phyloP scores from a whole-genome alignment of 1,140 invertebrate genomes.

The Tetragonula clypearis region DNA sequence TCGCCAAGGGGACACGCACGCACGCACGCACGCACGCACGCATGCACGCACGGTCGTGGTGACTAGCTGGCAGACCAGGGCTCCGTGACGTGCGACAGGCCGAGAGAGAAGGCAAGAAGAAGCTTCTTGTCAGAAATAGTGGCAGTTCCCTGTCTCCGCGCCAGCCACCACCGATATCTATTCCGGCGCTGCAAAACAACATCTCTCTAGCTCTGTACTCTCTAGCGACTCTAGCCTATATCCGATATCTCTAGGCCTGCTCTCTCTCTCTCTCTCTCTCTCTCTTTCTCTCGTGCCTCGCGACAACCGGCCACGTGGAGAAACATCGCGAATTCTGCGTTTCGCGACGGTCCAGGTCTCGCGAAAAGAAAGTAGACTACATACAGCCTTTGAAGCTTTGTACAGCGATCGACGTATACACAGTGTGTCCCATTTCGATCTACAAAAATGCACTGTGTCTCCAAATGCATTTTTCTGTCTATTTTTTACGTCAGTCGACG shows the following conservation, averaged over 20 bases:
- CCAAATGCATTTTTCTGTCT: no score
- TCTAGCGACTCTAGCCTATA: slow-evolving; percentile 26
- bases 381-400: no score
- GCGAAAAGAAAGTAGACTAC: no score
- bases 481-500: no score
- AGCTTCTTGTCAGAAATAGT: slow-evolving; percentile 81
- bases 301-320: slow-evolving; percentile 24
- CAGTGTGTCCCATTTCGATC: no score
- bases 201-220: slow-evolving; percentile 56
- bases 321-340: background rate
- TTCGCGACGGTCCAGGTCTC: no score
- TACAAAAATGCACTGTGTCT: no score
- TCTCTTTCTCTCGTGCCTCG: background rate
- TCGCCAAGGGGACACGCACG: slow-evolving; percentile 45
- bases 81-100: slow-evolving; percentile 40
- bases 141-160: slow-evolving; percentile 79
- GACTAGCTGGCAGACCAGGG: slow-evolving; percentile 48
- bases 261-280: background rate
- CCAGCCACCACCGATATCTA: slow-evolving; percentile 81
- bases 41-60: slow-evolving; percentile 28
- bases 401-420: no score
- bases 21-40: slow-evolving; percentile 17
- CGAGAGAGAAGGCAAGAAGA: slow-evolving; percentile 27
- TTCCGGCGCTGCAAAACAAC: slow-evolving; percentile 82
- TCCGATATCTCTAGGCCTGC: slow-evolving; percentile 46